Conservation (phyloP, 1,140 invertebrate species). For the Cecropterus lyciades region DNA sequence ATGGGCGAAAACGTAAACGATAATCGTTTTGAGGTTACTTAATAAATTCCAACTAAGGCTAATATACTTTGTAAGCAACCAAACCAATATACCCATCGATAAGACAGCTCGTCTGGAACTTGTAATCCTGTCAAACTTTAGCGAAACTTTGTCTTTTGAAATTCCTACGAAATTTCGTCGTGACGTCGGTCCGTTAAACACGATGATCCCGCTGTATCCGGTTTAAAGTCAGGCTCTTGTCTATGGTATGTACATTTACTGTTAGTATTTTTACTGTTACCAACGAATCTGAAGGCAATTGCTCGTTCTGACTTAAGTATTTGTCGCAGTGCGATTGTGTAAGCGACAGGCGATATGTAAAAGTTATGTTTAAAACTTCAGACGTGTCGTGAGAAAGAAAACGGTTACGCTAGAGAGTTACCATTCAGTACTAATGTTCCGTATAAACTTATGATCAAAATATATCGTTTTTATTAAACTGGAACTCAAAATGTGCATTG, state of each 20-base stretch:
- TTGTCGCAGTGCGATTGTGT: background rate
- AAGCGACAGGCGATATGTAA: background rate
- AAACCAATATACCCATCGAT: background rate
- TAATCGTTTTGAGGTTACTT: too few species aligned
- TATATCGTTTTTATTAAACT: too few species aligned
- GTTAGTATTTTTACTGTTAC: slow-evolving; percentile 23
- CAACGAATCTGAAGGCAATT: slow-evolving; percentile 8
- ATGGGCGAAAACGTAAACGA: too few species aligned
- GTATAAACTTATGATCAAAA: too few species aligned
- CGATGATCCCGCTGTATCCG: slow-evolving; percentile 10
- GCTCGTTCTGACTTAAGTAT: background rate
- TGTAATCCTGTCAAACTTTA: background rate
- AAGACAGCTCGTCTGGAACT: background rate
- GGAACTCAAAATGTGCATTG: too few species aligned
- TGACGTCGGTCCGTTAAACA: slow-evolving; percentile 15
- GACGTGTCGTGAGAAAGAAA: too few species aligned
- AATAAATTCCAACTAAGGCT: too few species aligned
- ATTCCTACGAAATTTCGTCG: slow-evolving; percentile 5
- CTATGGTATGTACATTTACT: background rate
- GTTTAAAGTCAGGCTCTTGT: slow-evolving; percentile 24
- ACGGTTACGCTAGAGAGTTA: too few species aligned
- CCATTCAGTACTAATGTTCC: too few species aligned
- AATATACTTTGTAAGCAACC: too few species aligned
- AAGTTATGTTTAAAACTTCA: too few species aligned
- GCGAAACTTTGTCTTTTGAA: slow-evolving; percentile 8